Evolutionary conservation across 2,113 vertebrate species (phyloP), one percentile per base, ranked within the genome.

Genomic region (Salvelinus alpinus): DNA sequence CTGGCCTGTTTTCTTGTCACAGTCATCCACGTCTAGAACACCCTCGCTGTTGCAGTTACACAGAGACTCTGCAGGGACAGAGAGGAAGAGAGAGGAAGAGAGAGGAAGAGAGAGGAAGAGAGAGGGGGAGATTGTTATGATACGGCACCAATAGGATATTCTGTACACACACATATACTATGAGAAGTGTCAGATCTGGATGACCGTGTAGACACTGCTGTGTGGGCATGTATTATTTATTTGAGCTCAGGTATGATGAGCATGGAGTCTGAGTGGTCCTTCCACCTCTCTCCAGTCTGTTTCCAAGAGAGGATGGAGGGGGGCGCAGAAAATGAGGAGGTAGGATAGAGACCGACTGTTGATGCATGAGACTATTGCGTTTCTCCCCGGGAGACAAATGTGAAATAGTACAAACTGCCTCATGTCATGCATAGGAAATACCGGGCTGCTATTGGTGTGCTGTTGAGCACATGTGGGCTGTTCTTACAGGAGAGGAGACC

Each of bases 31-130:
- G 38, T 92, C 88, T 76, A 78, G 8, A 34, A 92, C 90, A 5
- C 93, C 93, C 79, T 93, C 92, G 0, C 75, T 86, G 75, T 90
- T 94, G 91, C 94, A 95, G 93, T 94, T 94, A 79, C 89, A 91
- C 68, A 70, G 68, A 34, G 78, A 31, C 60, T 86, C 89, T 88
- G 81, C 67, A 18, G 89, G 20, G 57, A 5, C 2, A 11, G 74
- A 75, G 1, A 5, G 6, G 67, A 4, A 76, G 14, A 65, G 48
- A 65, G 24, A 65, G 66, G 73, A 24, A 24, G 24, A 11, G 74
- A 75, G 1, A 5, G 6, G 69, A 4, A 76, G 24, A 11, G 74
- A 75, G 1, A 5, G 6, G 69, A 4, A 76, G 14, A 65, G 44
- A 64, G 24, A 65, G 66, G 73, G 18, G 70, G 3, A 72, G 3